phyloP scores from a whole-genome alignment of 2,888 invertebrate genomes.

The Eupeodes luniger region DNA sequence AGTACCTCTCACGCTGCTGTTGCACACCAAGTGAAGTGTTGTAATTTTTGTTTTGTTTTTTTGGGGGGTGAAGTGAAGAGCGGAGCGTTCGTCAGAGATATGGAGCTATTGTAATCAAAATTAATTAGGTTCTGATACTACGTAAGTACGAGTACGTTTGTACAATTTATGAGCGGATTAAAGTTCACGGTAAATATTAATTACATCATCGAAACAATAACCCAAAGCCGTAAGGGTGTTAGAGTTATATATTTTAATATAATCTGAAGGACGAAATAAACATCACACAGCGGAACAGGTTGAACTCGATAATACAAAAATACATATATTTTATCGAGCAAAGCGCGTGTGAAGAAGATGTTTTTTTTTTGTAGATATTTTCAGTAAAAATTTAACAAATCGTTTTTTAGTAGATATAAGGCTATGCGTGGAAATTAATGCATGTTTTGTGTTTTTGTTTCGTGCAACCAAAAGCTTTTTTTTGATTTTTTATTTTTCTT shows the following conservation, averaged over 20 bases:
- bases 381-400: not conserved
- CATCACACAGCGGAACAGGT: constrained; percentile 3
- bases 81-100: constrained; percentile 1
- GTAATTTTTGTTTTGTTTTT: not conserved
- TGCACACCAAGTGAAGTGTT: not conserved
- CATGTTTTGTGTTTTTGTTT: no score
- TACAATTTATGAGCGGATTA: constrained; percentile 52
- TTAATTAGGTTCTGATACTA: constrained; percentile 50
- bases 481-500: no score
- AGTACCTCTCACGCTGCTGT: not conserved
- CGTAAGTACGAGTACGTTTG: not conserved
- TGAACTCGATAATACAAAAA: not conserved
- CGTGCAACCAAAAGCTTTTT: no score
- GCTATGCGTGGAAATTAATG: no score
- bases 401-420: not conserved
- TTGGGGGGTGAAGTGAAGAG: not conserved
- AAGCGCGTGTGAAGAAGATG: not conserved
- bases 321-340: not conserved
- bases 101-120: constrained; percentile 43
- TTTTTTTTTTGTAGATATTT: not conserved
- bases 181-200: constrained; percentile 47
- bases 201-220: constrained; percentile 33
- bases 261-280: not conserved
- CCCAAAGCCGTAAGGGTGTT: not conserved
- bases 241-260: not conserved